Evolutionary conservation across 2,797 vertebrate species (phyloP), one percentile per base, ranked within the genome.

Genomic region (Sarcoramphus papa): DNA sequence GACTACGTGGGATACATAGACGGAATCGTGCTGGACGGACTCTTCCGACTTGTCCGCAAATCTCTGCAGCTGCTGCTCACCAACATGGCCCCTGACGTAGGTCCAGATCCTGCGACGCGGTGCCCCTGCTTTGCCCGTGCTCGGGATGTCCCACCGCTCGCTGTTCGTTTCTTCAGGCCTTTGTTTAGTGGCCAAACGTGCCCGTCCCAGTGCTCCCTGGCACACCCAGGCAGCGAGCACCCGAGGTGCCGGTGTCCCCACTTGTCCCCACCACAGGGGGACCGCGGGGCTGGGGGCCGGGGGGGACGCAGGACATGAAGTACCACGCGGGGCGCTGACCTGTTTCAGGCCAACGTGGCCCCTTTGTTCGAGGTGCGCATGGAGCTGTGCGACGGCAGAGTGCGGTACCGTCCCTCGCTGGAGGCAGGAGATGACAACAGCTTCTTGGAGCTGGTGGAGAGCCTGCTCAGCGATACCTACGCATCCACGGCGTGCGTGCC

Each of bases 361-460:
- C 98, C 98, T 0, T 45, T 98, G 68, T 97, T 98, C 3, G 97
- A 98, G 95, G 92, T 98, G 68, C 91, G 9, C 41, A 94, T 98
- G 97, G 97, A 98, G 79, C 85, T 98, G 77, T 19, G 72, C 0
- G 90, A 97, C 0, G 91, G 92, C 3, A 82, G 79, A 2, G 91
- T 97, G 51, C 77, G 33, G 48, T 98, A 93, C 88, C 75, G 0
- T 6, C 98, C 98, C 0, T 97, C 98, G 0, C 95, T 98, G 95
- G 97, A 98, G 69, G 21, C 41, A 15, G 95, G 88, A 4, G 23
- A 7, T 0, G 85, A 96, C 0, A 33, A 65, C 3, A 83, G 92
- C 72, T 97, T 98, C 92, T 33, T 98, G 91, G 22, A 12, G 3
- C 85, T 98, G 73, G n/a, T 98, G 2, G 97, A 98, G 41, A 70